Evolutionary conservation across 2,888 invertebrate genomes (phyloP).

Genomic region (Diplolepis rosae): DNA sequence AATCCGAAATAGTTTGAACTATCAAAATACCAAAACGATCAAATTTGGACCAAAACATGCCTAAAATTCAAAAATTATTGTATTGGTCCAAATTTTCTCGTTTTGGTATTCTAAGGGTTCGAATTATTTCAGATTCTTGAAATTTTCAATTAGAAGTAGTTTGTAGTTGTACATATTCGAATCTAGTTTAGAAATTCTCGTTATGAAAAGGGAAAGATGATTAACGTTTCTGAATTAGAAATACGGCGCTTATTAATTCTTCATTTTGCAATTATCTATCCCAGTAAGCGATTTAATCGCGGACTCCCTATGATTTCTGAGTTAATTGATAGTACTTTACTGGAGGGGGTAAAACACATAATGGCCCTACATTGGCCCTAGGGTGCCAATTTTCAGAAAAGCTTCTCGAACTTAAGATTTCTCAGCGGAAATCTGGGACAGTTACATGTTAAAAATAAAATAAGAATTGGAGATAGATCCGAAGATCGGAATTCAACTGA

Average conservation of each 20-base stretch:
- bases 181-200: conserved; percentile 1
- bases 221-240: not conserved
- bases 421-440: not conserved
- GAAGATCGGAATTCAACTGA: not conserved
- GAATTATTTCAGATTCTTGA: too few relatives aligned
- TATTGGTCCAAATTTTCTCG: too few relatives aligned
- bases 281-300: not conserved
- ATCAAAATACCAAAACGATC: too few relatives aligned
- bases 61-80: too few relatives aligned
- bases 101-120: too few relatives aligned
- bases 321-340: not conserved
- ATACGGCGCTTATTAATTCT: not conserved
- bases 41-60: too few relatives aligned
- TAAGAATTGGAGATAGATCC: not conserved
- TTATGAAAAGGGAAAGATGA: conserved; percentile 7
- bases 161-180: not conserved
- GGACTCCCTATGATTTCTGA: not conserved
- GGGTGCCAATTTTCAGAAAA: too few relatives aligned
- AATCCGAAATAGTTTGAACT: too few relatives aligned
- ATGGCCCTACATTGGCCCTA: not conserved
- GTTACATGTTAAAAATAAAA: not conserved
- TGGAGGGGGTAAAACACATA: not conserved
- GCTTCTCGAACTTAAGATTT: not conserved
- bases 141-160: too few relatives aligned
- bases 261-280: not conserved